Base-by-base conservation (phyloP, 2,797 vertebrate genomes). In the Salmo trutta region DNA sequence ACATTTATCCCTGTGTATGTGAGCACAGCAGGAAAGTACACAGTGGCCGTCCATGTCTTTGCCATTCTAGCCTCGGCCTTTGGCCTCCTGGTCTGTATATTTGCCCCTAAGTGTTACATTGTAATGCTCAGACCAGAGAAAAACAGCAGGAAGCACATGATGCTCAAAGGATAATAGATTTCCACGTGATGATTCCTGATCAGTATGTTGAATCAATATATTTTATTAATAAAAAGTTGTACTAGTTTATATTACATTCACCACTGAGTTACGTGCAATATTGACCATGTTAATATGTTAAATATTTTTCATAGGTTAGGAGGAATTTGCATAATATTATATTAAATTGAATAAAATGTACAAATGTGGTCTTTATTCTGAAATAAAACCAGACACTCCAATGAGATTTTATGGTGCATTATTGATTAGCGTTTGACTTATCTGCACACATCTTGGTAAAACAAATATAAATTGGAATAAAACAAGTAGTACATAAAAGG, bases 1-100 rank as follows among this genome's bases (percentile, higher is more conserved):
- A 92, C 93, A 3, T 94, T 94, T 77, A 91, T 94, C 41, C 93
- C 93, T 15, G 92, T 92, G 51, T 94, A 94, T 70, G 79, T 93
- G 29, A 94, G 94, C 80, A 90, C 94, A 41, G 84, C 88, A 68
- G 93, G 93, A 31, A 94, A 94, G 81, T 94, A 93, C 62, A 91
- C 88, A 6, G 91, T 93, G 21, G 91, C 94, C 54, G 91, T 94
- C 0, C 91, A 94, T 76, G 86, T 93, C 54, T 95, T 95, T 88
- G 93, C 93, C 3, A 93, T 94, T 75, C 86, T 94, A 56, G 92
- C 91, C 0, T 95, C 93, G 24, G 84, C 90, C 21, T 91, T 90
- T 74, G 92, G 90, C 47, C 89, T 95, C n/a, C 87, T 94, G 0
- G 72, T 93, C 56, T 93, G 91, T 75, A 93, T 94, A 77, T 94